A percentile compares a stretch with the other conserved stretches of the same genome.
Evolutionary conservation across 2,113 vertebrate genomes (phyloP).

Genomic region (Oreotrochilus melanogaster): DNA sequence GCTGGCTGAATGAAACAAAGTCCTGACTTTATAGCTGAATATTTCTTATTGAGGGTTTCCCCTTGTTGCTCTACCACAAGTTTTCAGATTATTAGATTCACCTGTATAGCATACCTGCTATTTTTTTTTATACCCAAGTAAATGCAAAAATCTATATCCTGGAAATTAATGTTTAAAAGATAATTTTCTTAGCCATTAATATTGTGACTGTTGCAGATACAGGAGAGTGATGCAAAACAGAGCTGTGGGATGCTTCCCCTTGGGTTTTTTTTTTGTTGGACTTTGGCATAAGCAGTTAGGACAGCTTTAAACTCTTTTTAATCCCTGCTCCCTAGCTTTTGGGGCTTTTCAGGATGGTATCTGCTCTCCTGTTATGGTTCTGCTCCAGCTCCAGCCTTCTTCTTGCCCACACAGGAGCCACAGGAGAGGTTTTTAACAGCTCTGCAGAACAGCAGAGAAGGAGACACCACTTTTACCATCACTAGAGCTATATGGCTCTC

Average conservation of each 20-base stretch:
- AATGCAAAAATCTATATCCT: background rate
- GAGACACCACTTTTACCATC: background rate
- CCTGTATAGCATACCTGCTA: background rate
- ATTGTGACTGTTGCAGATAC: background rate
- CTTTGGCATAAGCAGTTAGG: background rate
- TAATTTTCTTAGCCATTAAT: background rate
- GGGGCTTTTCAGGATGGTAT: background rate
- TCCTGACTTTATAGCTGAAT: background rate
- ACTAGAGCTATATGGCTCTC: rapidly evolving
- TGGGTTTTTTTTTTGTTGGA: background rate
- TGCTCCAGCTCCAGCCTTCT: background rate
- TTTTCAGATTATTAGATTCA: background rate
- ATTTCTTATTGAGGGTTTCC: background rate
- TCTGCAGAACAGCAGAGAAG: background rate
- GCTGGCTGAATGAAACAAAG: background rate
- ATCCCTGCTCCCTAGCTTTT: background rate
- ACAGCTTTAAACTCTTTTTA: background rate
- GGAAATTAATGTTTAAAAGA: background rate
- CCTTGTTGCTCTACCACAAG: background rate
- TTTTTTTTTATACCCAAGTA: background rate
- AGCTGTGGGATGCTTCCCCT: background rate
- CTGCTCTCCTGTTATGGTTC: background rate
- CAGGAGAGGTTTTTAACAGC: background rate
- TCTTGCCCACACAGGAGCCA: background rate
- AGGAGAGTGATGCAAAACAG: background rate